Evolutionary conservation across 2,888 invertebrate genomes (phyloP), one percentile per base, ranked within the genome.

Genomic region (Volucella inflata): DNA sequence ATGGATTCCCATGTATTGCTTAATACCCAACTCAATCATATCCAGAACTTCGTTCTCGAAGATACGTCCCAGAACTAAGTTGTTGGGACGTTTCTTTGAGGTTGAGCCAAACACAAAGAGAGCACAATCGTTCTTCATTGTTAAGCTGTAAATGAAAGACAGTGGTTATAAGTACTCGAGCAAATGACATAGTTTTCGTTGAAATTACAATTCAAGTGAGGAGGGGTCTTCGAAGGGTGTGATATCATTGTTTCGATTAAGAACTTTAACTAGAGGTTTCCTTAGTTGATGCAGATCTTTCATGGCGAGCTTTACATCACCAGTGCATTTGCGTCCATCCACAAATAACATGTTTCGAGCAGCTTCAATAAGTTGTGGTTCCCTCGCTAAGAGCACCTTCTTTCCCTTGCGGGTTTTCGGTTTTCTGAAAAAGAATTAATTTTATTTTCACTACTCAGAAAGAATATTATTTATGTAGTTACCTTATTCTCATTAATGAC

Each of bases 1-100:
- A 16, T 94, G 93, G 91, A 99, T 94, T 0, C 96, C 94, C 90
- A 95, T 95, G 90, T 95, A 98, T 71, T 95, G 94, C 70, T 97
- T 97, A 21, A 99, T 94, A 11, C 98, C 97, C 74, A 99, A 94
- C 92, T 99, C 99, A 76, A 98, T 94, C 98, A 99, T 98, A 90
- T 99, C 99, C 75, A 99, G 93, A 40, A 99, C 93, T 76, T 96
- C 96, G 89, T 96, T 95, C 92, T 99, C 97, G 92, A 95, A 99
- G 90, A 96, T 95, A 88, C 99, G 94, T 0, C 98, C 98, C 70
- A 99, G 91, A 40, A 98, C 93, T 55, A 99, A 92, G 92, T 98
- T 99, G 90, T 98, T 95, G 0, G 99, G 99, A 12, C 98, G 94
- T 91, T 99, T 99, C 92, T 99, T 99, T 65, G 96, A 97, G 90